These are phyloP conservation scores for Parascotia fuliginaria DNA, from an alignment of 2,888 invertebrate species.

Conservation along the genomic window DNA sequence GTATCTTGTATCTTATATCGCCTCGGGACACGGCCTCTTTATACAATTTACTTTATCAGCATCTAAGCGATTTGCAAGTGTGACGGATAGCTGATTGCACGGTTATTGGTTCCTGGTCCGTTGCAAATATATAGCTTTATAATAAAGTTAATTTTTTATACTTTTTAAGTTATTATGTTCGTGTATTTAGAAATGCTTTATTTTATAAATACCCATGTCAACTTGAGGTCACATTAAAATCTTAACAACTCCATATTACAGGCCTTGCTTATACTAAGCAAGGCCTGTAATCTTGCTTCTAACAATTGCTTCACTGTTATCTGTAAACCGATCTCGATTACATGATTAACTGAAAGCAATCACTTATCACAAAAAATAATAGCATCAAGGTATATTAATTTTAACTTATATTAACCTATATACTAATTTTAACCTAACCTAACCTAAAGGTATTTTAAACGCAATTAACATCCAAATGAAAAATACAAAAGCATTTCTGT, in stretches of 20 bases:
- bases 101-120: conserved; percentile 34
- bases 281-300: neutral
- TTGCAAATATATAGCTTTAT: conserved; percentile 23
- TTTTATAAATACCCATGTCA: no score
- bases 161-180: no score
- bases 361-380: no score
- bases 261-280: no score
- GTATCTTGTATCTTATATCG: conserved; percentile 76
- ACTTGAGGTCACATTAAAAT: no score
- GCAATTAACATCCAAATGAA: conserved; percentile 21
- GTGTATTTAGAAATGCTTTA: no score
- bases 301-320: neutral
- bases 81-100: conserved; percentile 47
- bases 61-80: conserved; percentile 62
- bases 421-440: neutral
- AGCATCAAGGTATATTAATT: no score
- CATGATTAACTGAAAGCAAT: neutral
- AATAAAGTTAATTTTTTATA: no score
- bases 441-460: conserved; percentile 5
- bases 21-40: conserved; percentile 66
- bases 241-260: no score
- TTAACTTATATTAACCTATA: no score
- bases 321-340: neutral
- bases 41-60: conserved; percentile 65
- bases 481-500: conserved; percentile 11